phyloP scores from a whole-genome alignment of 2,888 invertebrate genomes.

The Amblyteles armatorius region DNA sequence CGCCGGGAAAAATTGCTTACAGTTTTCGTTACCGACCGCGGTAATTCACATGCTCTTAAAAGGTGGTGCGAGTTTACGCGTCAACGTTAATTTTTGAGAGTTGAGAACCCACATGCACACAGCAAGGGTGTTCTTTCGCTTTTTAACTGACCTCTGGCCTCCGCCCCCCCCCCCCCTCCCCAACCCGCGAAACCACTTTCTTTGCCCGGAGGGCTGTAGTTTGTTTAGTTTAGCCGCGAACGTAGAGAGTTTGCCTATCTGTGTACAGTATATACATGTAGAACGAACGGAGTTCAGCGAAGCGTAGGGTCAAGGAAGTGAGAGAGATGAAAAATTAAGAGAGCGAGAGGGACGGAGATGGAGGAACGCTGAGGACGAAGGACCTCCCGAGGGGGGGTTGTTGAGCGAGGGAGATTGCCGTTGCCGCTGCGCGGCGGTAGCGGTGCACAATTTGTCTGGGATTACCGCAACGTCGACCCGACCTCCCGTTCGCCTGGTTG shows the following conservation, averaged over 20 bases:
- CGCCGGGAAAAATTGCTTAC: background rate
- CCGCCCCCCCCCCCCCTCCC: background rate
- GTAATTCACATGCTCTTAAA: background rate
- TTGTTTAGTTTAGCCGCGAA: slow-evolving; percentile 48
- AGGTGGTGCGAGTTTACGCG: background rate
- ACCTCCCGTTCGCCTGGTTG: slow-evolving; percentile 38
- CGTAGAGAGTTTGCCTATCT: background rate
- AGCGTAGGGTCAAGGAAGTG: slow-evolving; percentile 29
- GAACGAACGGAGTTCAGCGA: slow-evolving; percentile 22
- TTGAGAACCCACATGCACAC: slow-evolving; percentile 39
- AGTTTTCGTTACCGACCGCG: background rate
- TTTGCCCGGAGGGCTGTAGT: slow-evolving; percentile 24
- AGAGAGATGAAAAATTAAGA: slow-evolving; percentile 11
- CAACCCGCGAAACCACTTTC: background rate
- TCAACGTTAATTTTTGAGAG: slow-evolving; percentile 18
- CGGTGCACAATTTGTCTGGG: slow-evolving; percentile 66
- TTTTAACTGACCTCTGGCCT: slow-evolving; percentile 28
- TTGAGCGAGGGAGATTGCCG: slow-evolving; percentile 41
- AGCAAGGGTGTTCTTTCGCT: slow-evolving; percentile 18
- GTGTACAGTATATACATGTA: background rate
- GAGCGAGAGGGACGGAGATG: background rate
- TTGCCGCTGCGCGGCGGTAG: slow-evolving; percentile 45
- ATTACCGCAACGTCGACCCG: slow-evolving; percentile 50
- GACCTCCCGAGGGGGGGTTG: slow-evolving; percentile 32
- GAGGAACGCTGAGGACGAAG: slow-evolving; percentile 20